Conservation (phyloP, 2,888 invertebrate genomes). For the Phaedon cochleariae region DNA sequence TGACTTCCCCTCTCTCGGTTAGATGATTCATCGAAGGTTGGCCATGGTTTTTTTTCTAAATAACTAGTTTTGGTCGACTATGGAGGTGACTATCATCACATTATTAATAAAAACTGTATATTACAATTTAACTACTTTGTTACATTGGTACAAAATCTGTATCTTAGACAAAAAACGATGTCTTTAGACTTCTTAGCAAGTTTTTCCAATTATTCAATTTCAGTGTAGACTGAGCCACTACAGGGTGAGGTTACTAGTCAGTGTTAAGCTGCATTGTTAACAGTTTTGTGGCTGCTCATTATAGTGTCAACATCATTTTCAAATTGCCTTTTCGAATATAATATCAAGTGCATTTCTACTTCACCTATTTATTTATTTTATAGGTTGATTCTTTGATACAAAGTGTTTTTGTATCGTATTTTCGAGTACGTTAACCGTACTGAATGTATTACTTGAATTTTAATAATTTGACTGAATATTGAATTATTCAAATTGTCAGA, state of each 20-base stretch:
- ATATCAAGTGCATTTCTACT: constrained; percentile 12
- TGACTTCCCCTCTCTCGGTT: constrained; percentile 94
- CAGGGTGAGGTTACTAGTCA: constrained; percentile 60
- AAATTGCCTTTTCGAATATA: constrained; percentile 17
- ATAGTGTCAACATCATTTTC: constrained; percentile 31
- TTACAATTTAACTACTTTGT: constrained; percentile 55
- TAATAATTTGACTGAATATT: constrained; percentile 26
- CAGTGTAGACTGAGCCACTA: constrained; percentile 56
- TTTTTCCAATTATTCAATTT: constrained; percentile 48
- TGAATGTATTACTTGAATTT: constrained; percentile 4
- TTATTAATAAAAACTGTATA: constrained; percentile 44
- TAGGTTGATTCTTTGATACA: constrained; percentile 15
- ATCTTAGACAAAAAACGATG: constrained; percentile 50
- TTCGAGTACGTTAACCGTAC: background rate
- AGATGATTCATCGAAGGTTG: constrained; percentile 53
- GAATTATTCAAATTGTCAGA: background rate
- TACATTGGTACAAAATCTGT: constrained; percentile 57
- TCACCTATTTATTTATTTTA: background rate
- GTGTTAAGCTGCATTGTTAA: constrained; percentile 55
- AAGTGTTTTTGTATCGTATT: constrained; percentile 23
- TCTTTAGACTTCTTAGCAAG: constrained; percentile 46
- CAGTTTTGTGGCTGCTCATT: constrained; percentile 51
- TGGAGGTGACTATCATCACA: constrained; percentile 39
- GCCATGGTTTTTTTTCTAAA: constrained; percentile 16
- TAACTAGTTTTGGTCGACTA: constrained; percentile 32